phyloP scores from a whole-genome alignment of 92 coral and sea anemone species.

The Umimayanthus kanabou region DNA sequence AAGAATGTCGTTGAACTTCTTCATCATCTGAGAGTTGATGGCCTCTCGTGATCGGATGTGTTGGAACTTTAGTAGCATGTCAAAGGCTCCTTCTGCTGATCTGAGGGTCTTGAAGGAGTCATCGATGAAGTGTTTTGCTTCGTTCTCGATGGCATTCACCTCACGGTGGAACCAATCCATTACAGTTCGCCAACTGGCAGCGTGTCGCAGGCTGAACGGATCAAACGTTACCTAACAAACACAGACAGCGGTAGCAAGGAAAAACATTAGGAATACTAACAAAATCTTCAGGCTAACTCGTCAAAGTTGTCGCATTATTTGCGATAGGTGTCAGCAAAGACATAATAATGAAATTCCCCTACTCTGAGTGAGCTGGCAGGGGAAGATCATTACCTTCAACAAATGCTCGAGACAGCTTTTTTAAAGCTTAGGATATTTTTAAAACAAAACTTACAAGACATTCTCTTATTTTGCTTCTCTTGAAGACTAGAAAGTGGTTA shows the following conservation, averaged over 20 bases:
- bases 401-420: neutral
- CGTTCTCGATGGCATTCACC: slow-evolving; percentile 96
- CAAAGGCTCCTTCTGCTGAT: slow-evolving; percentile 99
- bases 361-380: neutral
- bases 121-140: slow-evolving; percentile 96
- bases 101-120: slow-evolving; percentile 95
- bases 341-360: neutral
- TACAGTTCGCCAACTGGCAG: slow-evolving; percentile 94
- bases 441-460: too few species aligned
- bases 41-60: slow-evolving; percentile 98
- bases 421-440: too few species aligned
- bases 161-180: slow-evolving; percentile 99
- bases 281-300: too few species aligned
- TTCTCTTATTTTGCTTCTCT: too few species aligned
- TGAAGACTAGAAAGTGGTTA: too few species aligned
- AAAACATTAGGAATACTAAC: neutral
- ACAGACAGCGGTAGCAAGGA: neutral
- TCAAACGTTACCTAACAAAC: slow-evolving; percentile 87
- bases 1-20: slow-evolving; percentile 95
- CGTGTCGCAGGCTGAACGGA: slow-evolving; percentile 93
- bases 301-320: neutral
- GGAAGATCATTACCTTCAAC: neutral
- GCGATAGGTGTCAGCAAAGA: neutral
- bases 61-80: slow-evolving; percentile 94
- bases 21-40: slow-evolving; percentile 99